Evolutionary conservation across 2,888 invertebrate genomes (phyloP).

Genomic region (Melinaea marsaeus): DNA sequence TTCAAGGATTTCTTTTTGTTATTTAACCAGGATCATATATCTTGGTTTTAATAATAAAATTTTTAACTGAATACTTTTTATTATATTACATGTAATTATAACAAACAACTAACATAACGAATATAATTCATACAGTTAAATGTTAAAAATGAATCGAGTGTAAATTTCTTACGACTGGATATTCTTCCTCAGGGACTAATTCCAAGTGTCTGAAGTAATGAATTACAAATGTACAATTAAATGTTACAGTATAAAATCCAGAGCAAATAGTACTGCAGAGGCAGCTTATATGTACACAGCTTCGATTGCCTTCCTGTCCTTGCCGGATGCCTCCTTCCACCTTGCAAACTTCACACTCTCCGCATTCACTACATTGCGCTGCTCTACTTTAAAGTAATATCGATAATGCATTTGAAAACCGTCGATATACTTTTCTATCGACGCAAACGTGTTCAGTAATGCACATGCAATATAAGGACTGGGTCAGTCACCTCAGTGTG

Average conservation of each 20-base stretch:
- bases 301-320: constrained; percentile 27
- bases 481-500: constrained; percentile 27
- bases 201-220: background rate
- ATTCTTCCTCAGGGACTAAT: constrained; percentile 1
- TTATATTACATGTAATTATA: background rate
- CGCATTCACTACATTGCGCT: constrained; percentile 9
- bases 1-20: no score
- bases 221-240: background rate
- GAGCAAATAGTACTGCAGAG: constrained; percentile 9
- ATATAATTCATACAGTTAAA: background rate
- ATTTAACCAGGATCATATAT: no score
- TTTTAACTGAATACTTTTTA: no score
- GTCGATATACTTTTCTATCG: constrained; percentile 17
- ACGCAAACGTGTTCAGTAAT: constrained; percentile 11
- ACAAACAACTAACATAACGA: background rate
- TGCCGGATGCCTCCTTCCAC: constrained; percentile 25
- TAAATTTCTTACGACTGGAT: background rate
- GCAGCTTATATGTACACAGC: constrained; percentile 22
- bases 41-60: no score
- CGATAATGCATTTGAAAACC: constrained; percentile 13
- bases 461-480: constrained; percentile 10
- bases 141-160: background rate
- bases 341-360: constrained; percentile 13
- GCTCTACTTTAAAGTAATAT: constrained; percentile 11
- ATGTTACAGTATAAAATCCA: background rate